Base-by-base conservation (phyloP, 2,888 invertebrate species). In the Cordilura impudica region DNA sequence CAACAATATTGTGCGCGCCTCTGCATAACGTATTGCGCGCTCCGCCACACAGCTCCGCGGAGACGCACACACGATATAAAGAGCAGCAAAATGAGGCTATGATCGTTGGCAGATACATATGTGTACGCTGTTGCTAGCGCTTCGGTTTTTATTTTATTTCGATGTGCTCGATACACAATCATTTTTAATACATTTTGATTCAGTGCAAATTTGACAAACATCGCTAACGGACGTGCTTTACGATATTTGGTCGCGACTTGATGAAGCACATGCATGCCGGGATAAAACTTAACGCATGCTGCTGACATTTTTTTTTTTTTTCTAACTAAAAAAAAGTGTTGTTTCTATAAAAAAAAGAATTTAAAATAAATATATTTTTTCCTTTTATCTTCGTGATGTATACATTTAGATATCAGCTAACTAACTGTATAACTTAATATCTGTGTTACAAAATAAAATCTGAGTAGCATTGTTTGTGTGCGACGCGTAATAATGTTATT, bases 191-290 rank as follows among this genome's bases (percentile, higher is more conserved):
- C 61, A 60, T 66, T 81, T 80, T 63, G 76, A 83, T 83, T 87
- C 84, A 87, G 86, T 87, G 86, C 87, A 87, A 82, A 84, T 81
- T 82, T 82, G 83, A 86, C 87, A 83, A 84, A 85, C 87, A 82
- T 84, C 84, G 85, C 85, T 83, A 83, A 80, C 85, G 84, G 87
- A 84, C 86, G 86, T 85, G 81, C 66, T 72, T 35, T 82, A 75
- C 78, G 60, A 72, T 47, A 73, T 16, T 70, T 63, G 69, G 69
- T 58, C 39, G 54, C 29, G 19, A 63, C 60, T 10, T 67, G 12
- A 35, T 31, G 53, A 67, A 65, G 58, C 69, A 54, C 71, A 76
- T 66, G 66, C 53, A 66, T 75, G 69, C 78, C 78, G 73, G 70
- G 49, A 31, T 19, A 70, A 14, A 10, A 47, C 58, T 14, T 26